Base-by-base conservation (phyloP, 2,113 vertebrate species). In the Ariopsis seemanni region DNA sequence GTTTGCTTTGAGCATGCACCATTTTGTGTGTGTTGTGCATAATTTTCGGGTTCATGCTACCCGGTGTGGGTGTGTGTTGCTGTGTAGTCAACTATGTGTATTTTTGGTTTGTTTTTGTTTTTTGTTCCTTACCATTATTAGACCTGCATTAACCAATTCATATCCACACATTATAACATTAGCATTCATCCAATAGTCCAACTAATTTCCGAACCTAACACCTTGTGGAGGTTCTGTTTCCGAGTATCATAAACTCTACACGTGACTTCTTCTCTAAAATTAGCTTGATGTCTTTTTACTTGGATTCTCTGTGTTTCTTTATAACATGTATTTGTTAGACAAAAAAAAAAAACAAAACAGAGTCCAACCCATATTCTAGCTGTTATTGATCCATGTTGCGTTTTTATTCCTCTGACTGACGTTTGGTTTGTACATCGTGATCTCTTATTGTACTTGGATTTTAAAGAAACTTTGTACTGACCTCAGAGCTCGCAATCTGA, bases 351-450 rank as follows among this genome's bases (percentile, higher is more conserved):
- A 42, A 42, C n/a, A n/a, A n/a, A n/a, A 42, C 34, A 42, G 34
- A 74, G 22, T 72, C 67, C 83, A 72, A 57, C 83, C 20, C 60
- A 14, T 9, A 6, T 80, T 75, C 2, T 58, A 85, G 57, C 84
- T 50, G 57, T 50, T 50, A 52, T 75, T 60, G n/a, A 1, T 52
- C 72, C 84, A 62, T 42, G 50, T 55, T 63, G 42, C 7, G 11
- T 63, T 85, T 85, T 75, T 50, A 85, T 62, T 77, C 71, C 30
- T 74, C 52, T 75, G 55, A 60, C 30, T 58, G 83, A 74, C 20
- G 14, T 58, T 85, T 74, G 53, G 58, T 85, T 78, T 88, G 87
- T 65, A 78, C 60, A 84, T 79, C 34, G 71, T 78, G 58, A 84
- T 84, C 50, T 84, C 63, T 84, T 71, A 27, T 71, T 84, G 82